These are phyloP conservation scores for Tetragnatha versicolor DNA, from an alignment of 1,140 invertebrate genomes.

Conservation along the genomic window DNA sequence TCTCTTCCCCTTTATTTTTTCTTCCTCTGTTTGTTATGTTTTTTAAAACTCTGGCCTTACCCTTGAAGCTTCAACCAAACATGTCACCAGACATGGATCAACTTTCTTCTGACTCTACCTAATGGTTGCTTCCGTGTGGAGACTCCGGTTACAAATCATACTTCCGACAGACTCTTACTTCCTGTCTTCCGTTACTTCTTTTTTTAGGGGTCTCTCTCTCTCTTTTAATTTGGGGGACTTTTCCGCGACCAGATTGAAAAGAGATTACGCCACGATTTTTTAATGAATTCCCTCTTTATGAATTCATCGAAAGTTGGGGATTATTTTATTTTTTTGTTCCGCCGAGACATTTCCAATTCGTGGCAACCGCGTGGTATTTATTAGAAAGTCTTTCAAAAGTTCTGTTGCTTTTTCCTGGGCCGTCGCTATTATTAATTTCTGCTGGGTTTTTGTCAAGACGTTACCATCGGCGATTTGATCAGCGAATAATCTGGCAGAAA, in stretches of 20 bases:
- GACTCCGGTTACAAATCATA: slow-evolving; percentile 47
- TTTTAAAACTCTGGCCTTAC: slow-evolving; percentile 26
- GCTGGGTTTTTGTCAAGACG: no score
- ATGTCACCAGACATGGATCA: slow-evolving; percentile 49
- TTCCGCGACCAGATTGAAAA: slow-evolving; percentile 10
- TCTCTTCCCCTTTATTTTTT: neutral
- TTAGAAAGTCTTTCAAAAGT: no score
- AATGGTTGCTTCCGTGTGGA: slow-evolving; percentile 43
- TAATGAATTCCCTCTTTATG: neutral
- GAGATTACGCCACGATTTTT: neutral
- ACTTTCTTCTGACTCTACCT: slow-evolving; percentile 37
- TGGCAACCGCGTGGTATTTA: no score
- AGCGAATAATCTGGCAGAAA: no score
- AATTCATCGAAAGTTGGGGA: neutral
- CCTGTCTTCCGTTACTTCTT: slow-evolving; percentile 1
- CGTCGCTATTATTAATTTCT: no score
- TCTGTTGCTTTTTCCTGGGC: no score
- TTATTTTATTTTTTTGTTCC: no score
- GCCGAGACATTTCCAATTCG: no score
- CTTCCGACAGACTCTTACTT: slow-evolving; percentile 36
- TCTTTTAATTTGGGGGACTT: slow-evolving; percentile 21
- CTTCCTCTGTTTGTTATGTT: slow-evolving; percentile 5
- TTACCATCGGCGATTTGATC: no score
- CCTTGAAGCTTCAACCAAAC: slow-evolving; percentile 37
- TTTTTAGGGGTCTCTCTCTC: neutral